Conservation (phyloP, 1,140 invertebrate genomes). For the Drosophila neocordata region DNA sequence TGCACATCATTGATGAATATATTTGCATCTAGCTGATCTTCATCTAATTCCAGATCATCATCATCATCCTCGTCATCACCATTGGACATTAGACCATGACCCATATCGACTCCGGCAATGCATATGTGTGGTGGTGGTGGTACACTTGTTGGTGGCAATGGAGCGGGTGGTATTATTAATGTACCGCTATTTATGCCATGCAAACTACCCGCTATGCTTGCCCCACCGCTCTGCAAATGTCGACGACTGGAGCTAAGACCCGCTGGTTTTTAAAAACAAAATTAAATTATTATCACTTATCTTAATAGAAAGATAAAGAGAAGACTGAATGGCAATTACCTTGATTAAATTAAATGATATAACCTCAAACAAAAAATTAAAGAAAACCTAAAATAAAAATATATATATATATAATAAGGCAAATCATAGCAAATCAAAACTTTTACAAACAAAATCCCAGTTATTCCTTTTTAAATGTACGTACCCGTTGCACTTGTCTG, state of each 20-base stretch:
- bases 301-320: too few relatives aligned
- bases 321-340: constrained; percentile 34
- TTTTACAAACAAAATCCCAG: too few relatives aligned
- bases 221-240: constrained; percentile 80
- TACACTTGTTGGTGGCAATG: constrained; percentile 77
- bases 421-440: too few relatives aligned
- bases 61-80: constrained; percentile 67
- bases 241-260: constrained; percentile 82
- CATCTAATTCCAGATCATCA: constrained; percentile 71
- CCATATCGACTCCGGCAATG: constrained; percentile 74
- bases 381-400: constrained; percentile 52
- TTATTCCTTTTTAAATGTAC: background rate
- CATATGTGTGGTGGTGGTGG: constrained; percentile 81
- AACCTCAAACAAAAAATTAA: constrained; percentile 37
- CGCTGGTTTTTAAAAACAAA: constrained; percentile 21
- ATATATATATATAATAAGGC: too few relatives aligned
- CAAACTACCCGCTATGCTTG: constrained; percentile 81
- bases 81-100: constrained; percentile 66
- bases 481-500: constrained; percentile 82
- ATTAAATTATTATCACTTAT: background rate
- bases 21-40: constrained; percentile 69
- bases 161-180: constrained; percentile 79
- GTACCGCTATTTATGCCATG: constrained; percentile 81
- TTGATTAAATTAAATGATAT: constrained; percentile 31
- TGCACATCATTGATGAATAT: constrained; percentile 82